These are phyloP conservation scores for Xestia rhomboidea DNA, from an alignment of 2,888 invertebrate species.

Conservation along the genomic window DNA sequence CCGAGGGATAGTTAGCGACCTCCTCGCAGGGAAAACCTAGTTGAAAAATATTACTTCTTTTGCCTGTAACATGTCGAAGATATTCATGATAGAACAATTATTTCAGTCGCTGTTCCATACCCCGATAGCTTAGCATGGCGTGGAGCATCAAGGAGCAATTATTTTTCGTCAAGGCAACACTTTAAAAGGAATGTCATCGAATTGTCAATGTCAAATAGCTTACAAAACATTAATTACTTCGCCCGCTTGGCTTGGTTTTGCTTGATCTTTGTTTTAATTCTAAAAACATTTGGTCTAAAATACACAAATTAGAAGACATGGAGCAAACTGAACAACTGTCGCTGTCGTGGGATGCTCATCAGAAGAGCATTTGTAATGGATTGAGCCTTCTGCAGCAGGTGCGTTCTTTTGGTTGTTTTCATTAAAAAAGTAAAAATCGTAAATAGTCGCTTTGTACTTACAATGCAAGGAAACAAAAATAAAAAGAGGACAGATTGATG, in stretches of 20 bases:
- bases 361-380: slow-evolving; percentile 81
- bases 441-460: no score
- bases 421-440: neutral
- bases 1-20: neutral
- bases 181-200: neutral
- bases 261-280: neutral
- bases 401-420: neutral
- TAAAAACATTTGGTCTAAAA: neutral
- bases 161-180: neutral
- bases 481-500: neutral
- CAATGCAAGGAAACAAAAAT: no score
- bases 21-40: neutral
- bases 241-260: neutral
- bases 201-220: neutral
- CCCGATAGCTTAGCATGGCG: neutral
- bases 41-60: neutral
- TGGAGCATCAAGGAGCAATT: neutral
- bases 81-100: neutral
- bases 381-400: slow-evolving; percentile 83
- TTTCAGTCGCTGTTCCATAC: neutral
- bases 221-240: neutral
- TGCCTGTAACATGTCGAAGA: neutral
- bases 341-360: slow-evolving; percentile 80
- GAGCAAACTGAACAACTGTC: slow-evolving; percentile 71
- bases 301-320: slow-evolving; percentile 64